Evolutionary conservation across 2,888 invertebrate species (phyloP).

Genomic region (Drosophila greeni): DNA sequence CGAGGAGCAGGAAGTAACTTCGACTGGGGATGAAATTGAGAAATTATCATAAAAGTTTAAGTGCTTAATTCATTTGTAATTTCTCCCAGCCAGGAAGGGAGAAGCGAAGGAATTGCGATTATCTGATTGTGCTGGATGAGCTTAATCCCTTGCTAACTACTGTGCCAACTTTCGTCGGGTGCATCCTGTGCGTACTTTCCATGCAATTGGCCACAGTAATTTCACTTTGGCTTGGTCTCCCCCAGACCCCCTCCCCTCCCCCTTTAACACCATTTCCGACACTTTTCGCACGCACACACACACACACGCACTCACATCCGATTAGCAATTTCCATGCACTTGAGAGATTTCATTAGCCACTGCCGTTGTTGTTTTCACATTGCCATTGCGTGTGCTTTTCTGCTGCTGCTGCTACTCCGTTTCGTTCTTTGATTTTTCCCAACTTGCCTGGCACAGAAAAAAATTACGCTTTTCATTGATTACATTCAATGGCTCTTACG

Average conservation of each 20-base stretch:
- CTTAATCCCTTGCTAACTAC: conserved; percentile 61
- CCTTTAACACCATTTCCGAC: conserved; percentile 30
- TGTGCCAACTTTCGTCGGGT: conserved; percentile 57
- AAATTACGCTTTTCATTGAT: conserved; percentile 7
- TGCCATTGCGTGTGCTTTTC: conserved; percentile 17
- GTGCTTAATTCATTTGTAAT: conserved; percentile 39
- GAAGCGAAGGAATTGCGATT: conserved; percentile 19
- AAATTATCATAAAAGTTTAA: conserved; percentile 33
- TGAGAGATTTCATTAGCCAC: conserved; percentile 56
- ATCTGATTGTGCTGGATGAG: conserved; percentile 44
- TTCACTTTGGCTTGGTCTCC: conserved; percentile 42
- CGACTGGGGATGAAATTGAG: conserved; percentile 7
- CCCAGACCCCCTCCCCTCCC: too few species aligned
- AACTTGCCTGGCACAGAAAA: conserved; percentile 13
- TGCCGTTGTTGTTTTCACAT: conserved; percentile 30
- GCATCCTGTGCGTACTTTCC: conserved; percentile 59
- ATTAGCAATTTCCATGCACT: conserved; percentile 71
- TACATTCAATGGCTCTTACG: conserved; percentile 2
- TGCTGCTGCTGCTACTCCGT: conserved; percentile 8
- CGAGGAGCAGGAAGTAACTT: not conserved
- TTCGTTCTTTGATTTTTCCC: conserved; percentile 12
- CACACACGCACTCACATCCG: conserved; percentile 49
- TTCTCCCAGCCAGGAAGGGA: conserved; percentile 8
- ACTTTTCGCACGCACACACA: conserved; percentile 11
- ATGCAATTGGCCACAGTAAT: conserved; percentile 70